Evolutionary conservation across 1,140 invertebrate species (phyloP).

Genomic region (Drosophila dunni): DNA sequence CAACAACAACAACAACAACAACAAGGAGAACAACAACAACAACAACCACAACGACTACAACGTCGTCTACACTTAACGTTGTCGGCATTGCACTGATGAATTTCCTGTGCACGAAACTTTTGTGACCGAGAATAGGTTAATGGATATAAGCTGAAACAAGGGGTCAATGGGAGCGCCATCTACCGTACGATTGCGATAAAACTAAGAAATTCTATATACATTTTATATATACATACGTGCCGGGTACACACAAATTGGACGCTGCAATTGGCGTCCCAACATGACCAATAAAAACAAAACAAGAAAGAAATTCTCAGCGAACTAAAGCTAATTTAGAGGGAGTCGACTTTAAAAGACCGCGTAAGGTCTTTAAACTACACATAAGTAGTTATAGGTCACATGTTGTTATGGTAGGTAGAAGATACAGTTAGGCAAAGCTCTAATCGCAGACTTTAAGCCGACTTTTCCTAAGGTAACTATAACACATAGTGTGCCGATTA

Average conservation of each 20-base stretch:
- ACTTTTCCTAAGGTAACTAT: no score
- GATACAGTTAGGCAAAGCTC: no score
- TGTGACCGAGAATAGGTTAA: constrained; percentile 32
- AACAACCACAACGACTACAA: constrained; percentile 1
- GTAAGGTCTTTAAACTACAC: no score
- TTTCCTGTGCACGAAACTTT: constrained; percentile 47
- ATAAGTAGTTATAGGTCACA: no score
- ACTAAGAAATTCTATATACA: no score
- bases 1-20: constrained; percentile 5
- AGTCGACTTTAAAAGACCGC: no score
- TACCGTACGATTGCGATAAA: background rate
- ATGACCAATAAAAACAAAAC: constrained; percentile 3
- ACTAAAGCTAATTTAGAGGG: no score
- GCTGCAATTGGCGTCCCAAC: background rate
- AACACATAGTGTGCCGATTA: no score
- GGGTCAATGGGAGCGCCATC: constrained; percentile 2
- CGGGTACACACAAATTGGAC: no score
- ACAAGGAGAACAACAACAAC: constrained; percentile 4
- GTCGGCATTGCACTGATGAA: constrained; percentile 56
- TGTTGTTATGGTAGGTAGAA: no score
- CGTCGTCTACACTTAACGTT: constrained; percentile 17
- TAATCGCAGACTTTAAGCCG: no score
- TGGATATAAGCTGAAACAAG: constrained; percentile 8
- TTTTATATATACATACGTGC: no score
- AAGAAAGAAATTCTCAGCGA: background rate